Percentiles rank a stretch among this genome's conserved stretches.
Conservation (phyloP, 2,888 invertebrate species). For the Cataglyphis albicans region DNA sequence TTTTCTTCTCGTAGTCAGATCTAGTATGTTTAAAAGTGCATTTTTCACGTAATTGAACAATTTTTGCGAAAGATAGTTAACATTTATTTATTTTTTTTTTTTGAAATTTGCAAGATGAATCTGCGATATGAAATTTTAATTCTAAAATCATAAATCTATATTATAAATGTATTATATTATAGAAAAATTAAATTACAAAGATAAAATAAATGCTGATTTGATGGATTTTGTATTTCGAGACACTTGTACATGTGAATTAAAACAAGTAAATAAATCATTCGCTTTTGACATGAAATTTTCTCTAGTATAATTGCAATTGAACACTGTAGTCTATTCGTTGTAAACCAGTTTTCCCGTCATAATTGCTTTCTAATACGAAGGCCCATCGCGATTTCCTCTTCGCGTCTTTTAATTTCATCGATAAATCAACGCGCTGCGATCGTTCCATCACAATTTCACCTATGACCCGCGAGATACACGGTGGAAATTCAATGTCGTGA, state of each 20-base stretch:
- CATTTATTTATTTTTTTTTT: neutral
- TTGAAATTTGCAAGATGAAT: neutral
- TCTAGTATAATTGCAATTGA: conserved; percentile 42
- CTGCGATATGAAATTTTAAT: neutral
- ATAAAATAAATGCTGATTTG: neutral
- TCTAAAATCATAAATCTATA: neutral
- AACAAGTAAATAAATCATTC: conserved; percentile 22
- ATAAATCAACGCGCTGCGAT: conserved; percentile 25
- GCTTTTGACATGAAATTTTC: conserved; percentile 53
- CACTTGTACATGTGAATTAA: neutral
- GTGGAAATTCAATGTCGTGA: conserved; percentile 35
- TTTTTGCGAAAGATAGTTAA: neutral
- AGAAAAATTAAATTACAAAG: neutral
- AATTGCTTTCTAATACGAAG: conserved; percentile 66
- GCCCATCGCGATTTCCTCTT: conserved; percentile 46
- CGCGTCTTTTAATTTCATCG: conserved; percentile 22
- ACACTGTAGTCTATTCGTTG: conserved; percentile 15
- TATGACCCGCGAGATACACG: neutral
- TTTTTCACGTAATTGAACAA: conserved; percentile 38
- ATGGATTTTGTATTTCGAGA: no score
- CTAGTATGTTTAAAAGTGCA: neutral
- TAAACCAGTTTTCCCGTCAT: conserved; percentile 27
- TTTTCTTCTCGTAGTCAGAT: neutral
- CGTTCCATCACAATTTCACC: conserved; percentile 13
- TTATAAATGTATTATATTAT: no score